Evolutionary conservation across 2,113 vertebrate genomes (phyloP).

Genomic region (Centropristis striata): DNA sequence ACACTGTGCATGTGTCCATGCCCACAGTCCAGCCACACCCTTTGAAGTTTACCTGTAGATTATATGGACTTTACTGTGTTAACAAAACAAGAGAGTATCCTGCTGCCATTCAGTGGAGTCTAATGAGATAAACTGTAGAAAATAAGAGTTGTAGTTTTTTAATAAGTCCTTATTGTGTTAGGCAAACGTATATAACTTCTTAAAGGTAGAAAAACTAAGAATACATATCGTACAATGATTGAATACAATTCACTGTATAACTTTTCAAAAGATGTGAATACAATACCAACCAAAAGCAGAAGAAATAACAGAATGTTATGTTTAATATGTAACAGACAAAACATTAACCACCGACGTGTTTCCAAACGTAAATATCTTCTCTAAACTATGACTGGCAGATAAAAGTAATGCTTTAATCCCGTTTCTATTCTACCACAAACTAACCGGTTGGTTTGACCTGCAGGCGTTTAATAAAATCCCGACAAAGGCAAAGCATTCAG

Average conservation of each 20-base stretch:
- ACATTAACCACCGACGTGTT: neutral
- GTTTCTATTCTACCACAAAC: too few species aligned
- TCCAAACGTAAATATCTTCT: too few species aligned
- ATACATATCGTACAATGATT: neutral
- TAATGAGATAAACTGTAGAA: too few species aligned
- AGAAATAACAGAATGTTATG: neutral
- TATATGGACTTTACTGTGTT: neutral
- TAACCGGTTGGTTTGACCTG: neutral
- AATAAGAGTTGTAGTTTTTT: neutral
- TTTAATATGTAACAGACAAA: neutral
- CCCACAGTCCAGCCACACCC: constrained; percentile 48
- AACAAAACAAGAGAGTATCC: neutral
- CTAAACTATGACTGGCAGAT: neutral
- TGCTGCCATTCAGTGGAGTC: neutral
- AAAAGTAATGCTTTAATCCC: neutral
- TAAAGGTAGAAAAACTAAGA: neutral
- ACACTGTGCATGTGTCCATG: constrained; percentile 9
- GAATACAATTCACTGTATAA: neutral
- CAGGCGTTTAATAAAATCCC: neutral
- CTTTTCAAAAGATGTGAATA: neutral
- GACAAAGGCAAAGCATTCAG: neutral
- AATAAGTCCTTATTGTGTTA: neutral
- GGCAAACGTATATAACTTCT: too few species aligned
- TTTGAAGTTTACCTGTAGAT: neutral
- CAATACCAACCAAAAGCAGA: neutral